Base-by-base conservation (phyloP, 2,797 vertebrate genomes). In the Cyprinella venusta region DNA sequence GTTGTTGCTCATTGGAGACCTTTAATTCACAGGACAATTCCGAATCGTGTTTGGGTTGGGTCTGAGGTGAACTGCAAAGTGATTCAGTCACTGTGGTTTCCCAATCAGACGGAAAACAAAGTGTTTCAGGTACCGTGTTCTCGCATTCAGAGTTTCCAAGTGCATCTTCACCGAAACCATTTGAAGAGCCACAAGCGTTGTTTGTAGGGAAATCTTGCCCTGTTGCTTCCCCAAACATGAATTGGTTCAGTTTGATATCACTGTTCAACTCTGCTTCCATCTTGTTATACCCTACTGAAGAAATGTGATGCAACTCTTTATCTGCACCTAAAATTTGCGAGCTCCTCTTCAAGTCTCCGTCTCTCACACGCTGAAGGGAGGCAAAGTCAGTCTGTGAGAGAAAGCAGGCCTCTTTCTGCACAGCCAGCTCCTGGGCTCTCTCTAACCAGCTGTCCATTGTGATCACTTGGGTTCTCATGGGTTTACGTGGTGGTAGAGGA, bases 371-470 rank as follows among this genome's bases (percentile, higher is more conserved):
- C 26, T 95, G 92, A 12, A 90, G 81, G 8, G 94, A 95, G 42
- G 93, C 94, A 54, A 91, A 92, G 6, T 94, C 94, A 0, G 93
- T 94, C 89, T 94, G 94, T 0, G 93, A 95, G n/a, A 95, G 91
- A 26, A 94, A 91, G 86, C 91, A 93, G 56, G 94, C 94, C 76
- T 95, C 95, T 89, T 95, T 95, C 54, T 95, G 94, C 67, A 95
- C 93, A 0, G 93, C 95, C 2, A 95, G 88, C 85, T 95, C 94
- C 85, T 95, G 93, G 18, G 93, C 94, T 84, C 94, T 87, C 80
- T 95, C 93, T 81, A 95, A 82, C 94, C 94, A 95, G 82, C 93
- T 93, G 4, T 94, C 93, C 0, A 90, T 94, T 82, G 84, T 93
- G 56, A 92, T 88, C 84, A 94, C 93, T 0, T 91, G 82, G 5